These are phyloP conservation scores for Thryonomys swinderianus DNA, from an alignment of 2,113 vertebrate genomes.

Conservation along the genomic window DNA sequence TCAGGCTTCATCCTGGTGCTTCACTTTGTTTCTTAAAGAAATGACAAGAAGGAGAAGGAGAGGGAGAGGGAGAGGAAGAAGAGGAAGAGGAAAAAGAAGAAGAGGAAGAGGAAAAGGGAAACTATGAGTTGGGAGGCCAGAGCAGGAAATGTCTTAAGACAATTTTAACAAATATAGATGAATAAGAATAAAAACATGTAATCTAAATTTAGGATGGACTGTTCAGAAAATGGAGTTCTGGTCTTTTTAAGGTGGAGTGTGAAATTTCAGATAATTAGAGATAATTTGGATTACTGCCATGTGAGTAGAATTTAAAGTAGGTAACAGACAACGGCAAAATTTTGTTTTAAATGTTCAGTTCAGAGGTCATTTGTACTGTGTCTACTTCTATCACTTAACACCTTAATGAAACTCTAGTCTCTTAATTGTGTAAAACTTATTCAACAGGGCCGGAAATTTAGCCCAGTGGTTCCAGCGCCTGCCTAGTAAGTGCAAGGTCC, in stretches of 20 bases:
- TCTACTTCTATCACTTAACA: background rate
- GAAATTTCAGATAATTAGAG: background rate
- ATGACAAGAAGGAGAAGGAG: background rate
- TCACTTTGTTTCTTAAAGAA: background rate
- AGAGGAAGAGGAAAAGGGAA: background rate
- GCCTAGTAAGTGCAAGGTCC: no score
- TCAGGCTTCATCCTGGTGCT: background rate
- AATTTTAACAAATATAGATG: background rate
- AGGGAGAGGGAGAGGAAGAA: background rate
- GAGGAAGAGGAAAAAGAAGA: no score
- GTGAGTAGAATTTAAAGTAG: background rate
- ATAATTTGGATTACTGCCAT: slow-evolving; percentile 10
- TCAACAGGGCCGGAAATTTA: no score
- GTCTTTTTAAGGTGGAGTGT: background rate
- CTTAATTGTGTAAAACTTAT: slow-evolving; percentile 7
- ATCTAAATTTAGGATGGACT: background rate
- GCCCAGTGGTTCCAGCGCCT: no score
- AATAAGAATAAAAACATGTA: background rate
- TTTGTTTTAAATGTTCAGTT: background rate
- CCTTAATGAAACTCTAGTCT: background rate
- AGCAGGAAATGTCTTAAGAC: background rate
- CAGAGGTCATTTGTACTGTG: background rate
- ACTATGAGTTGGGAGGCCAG: background rate
- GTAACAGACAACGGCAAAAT: background rate
- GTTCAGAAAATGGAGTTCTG: background rate